These are phyloP conservation scores for Pontoporia blainvillei DNA, from an alignment of 2,113 vertebrate species.

Conservation along the genomic window DNA sequence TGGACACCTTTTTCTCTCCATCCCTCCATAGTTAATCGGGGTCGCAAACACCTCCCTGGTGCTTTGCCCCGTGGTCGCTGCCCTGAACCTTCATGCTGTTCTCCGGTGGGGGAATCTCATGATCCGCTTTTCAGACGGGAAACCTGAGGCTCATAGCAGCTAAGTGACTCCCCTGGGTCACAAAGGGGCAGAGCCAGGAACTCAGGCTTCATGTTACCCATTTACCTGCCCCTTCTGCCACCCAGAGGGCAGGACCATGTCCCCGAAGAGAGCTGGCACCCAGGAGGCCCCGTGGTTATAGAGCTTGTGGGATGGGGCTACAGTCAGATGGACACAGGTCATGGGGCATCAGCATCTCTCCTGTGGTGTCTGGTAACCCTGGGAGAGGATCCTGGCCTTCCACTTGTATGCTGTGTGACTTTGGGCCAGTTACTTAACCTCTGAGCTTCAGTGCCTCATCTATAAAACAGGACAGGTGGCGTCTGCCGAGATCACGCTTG, in stretches of 20 bases:
- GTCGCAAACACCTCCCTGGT: not conserved
- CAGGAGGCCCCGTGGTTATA: rapidly evolving
- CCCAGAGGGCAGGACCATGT: not conserved
- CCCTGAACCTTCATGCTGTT: not conserved
- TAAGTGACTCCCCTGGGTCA: not conserved
- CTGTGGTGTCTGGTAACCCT: not conserved
- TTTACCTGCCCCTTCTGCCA: not conserved
- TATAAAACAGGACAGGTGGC: not conserved
- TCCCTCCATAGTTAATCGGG: not conserved
- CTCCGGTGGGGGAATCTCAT: not conserved
- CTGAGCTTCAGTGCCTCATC: not conserved
- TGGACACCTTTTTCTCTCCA: not conserved
- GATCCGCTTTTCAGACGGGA: not conserved
- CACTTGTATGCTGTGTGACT: not conserved
- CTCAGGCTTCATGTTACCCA: not conserved
- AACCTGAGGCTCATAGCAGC: not conserved
- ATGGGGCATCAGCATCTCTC: not conserved
- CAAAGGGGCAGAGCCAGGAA: not conserved
- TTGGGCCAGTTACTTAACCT: not conserved
- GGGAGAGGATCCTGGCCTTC: not conserved
- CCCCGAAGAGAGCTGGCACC: not conserved
- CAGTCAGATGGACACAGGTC: not conserved
- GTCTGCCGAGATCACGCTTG: not conserved
- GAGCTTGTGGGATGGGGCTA: not conserved
- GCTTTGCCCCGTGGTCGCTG: rapidly evolving